Evolutionary conservation across 35 echinoderm and acorn worm genomes (phyloP), one percentile per base, ranked within the genome.

Genomic region (Patiria miniata): DNA sequence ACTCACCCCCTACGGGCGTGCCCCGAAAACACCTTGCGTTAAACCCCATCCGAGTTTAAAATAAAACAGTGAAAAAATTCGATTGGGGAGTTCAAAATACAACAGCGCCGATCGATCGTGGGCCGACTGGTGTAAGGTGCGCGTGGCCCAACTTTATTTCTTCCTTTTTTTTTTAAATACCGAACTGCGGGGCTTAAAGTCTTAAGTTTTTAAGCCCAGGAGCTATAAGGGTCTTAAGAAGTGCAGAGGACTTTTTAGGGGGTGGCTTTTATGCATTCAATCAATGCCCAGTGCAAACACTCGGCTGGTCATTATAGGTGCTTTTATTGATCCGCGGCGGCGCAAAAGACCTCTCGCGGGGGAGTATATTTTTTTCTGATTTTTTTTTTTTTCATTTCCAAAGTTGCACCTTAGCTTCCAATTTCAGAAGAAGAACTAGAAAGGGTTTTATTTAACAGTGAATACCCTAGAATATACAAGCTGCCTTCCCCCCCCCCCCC

Each of bases 251-350:
- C 65, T 26, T 73, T 73, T n/a, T n/a, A n/a, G n/a, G n/a, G 14
- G 22, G 65, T 12, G 1, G 8, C 34, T 69, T 73, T 73, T 73
- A 23, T 73, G 65, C 65, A 32, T 30, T 7, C 65, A 73, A 73
- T 73, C 65, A 73, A 73, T 73, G 65, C 21, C 18, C 2, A 73
- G 65, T 73, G 65, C 65, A 73, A 73, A 73, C 65, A 73, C 34
- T 26, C n/a, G 26, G 34, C 65, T 73, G 65, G 65, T 73, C 65
- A 73, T 73, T 73, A 47, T 47, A 73, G 34, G 26, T 32, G 65
- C 18, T 34, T 73, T 18, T 73, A 73, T 73, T 73, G 65, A 73
- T 73, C 65, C 34, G 65, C 19, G 23, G 26, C 22, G 65, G 65
- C 65, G 65, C 19, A n/a, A 12, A 73, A 73, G 65, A 73, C 65